Percentiles rank a stretch among this genome's conserved stretches.
Evolutionary conservation across 1,140 invertebrate species (phyloP).

Genomic region (Hylaeus anthracinus): DNA sequence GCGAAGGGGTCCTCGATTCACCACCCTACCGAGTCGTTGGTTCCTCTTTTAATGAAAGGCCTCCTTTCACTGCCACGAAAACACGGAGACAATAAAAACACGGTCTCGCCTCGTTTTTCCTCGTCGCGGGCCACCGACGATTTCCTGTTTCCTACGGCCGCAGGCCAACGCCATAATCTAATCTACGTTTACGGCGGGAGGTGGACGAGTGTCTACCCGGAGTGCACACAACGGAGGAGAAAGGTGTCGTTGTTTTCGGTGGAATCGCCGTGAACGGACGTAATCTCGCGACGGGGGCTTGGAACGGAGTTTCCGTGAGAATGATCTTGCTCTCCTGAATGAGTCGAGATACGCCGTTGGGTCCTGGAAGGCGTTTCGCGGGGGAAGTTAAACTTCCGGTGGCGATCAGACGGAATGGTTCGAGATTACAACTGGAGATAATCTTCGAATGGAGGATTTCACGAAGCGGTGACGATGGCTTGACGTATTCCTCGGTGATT

Average conservation of each 20-base stretch:
- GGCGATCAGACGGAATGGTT: background rate
- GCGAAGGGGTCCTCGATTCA: constrained; percentile 69
- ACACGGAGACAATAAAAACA: constrained; percentile 69
- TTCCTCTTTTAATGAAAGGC: constrained; percentile 70
- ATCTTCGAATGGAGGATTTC: too few species aligned
- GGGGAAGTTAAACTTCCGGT: constrained; percentile 19
- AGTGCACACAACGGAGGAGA: constrained; percentile 14
- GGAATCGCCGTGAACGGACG: constrained; percentile 13
- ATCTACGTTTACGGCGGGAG: constrained; percentile 60
- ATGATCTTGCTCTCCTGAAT: constrained; percentile 16
- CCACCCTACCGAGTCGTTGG: constrained; percentile 46
- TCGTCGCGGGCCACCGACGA: constrained; percentile 38
- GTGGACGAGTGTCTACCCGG: background rate
- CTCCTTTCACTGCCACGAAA: constrained; percentile 67
- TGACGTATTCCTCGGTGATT: too few species aligned
- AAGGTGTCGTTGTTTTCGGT: constrained; percentile 56
- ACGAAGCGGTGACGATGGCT: too few species aligned
- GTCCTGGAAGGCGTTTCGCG: background rate
- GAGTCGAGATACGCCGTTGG: background rate
- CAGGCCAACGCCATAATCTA: constrained; percentile 55
- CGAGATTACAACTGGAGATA: too few species aligned
- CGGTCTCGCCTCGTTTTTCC: constrained; percentile 36
- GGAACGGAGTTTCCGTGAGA: constrained; percentile 19
- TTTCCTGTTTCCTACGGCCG: constrained; percentile 57
- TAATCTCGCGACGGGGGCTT: constrained; percentile 13